These are phyloP conservation scores for Limonius californicus DNA, from an alignment of 1,140 invertebrate genomes.

Conservation along the genomic window DNA sequence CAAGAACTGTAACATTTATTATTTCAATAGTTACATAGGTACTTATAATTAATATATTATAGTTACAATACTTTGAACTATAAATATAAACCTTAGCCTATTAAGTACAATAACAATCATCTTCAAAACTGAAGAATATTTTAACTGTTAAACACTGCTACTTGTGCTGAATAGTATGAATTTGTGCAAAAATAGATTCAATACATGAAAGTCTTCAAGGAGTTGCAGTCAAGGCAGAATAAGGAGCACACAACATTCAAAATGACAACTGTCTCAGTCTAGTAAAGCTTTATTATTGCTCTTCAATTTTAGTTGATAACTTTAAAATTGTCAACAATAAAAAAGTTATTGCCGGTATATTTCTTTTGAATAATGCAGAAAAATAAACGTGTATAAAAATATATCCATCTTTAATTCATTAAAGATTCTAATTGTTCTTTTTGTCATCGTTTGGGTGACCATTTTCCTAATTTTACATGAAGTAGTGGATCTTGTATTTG, in stretches of 20 bases:
- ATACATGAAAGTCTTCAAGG: not conserved
- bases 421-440: no score
- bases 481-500: no score
- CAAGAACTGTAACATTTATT: not conserved
- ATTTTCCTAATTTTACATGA: no score
- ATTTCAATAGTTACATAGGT: not conserved
- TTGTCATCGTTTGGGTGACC: no score
- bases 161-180: conserved; percentile 5
- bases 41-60: not conserved
- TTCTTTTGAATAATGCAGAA: no score
- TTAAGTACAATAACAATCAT: conserved; percentile 9
- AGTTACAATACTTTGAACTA: not conserved
- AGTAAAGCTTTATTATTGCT: not conserved
- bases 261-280: not conserved
- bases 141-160: not conserved
- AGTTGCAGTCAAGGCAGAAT: conserved; percentile 1
- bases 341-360: no score
- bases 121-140: not conserved
- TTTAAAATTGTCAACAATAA: no score
- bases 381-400: no score
- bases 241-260: not conserved
- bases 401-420: no score
- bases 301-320: no score
- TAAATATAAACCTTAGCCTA: conserved; percentile 1
- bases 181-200: not conserved